These are phyloP conservation scores for Ischnus inquisitorius DNA, from an alignment of 2,888 invertebrate genomes.

Conservation along the genomic window DNA sequence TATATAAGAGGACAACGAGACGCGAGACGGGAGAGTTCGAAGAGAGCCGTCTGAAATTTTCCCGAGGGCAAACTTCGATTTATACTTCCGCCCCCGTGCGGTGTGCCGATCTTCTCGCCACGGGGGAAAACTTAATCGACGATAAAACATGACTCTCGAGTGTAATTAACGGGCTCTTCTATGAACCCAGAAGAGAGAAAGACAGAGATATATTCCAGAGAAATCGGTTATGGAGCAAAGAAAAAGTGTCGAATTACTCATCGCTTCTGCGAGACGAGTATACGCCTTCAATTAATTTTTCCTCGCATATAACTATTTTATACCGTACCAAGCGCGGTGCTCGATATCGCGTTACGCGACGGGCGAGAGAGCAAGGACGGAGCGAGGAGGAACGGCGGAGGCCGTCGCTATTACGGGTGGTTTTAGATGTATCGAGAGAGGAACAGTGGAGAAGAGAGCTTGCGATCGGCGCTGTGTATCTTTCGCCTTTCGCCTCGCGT, in stretches of 20 bases:
- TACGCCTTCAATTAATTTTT: constrained; percentile 18
- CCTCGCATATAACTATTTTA: background rate
- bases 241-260: constrained; percentile 10
- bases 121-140: constrained; percentile 51
- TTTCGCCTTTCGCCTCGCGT: background rate
- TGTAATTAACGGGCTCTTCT: constrained; percentile 43
- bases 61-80: constrained; percentile 31
- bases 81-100: constrained; percentile 24
- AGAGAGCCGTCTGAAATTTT: constrained; percentile 16
- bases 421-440: constrained; percentile 6
- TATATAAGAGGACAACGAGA: background rate
- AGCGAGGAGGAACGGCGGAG: background rate
- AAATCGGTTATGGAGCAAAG: background rate
- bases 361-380: too few species aligned
- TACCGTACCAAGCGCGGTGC: background rate
- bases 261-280: background rate
- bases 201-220: background rate
- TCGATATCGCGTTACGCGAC: constrained; percentile 9
- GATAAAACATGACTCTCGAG: constrained; percentile 46
- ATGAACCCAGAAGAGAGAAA: constrained; percentile 13
- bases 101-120: constrained; percentile 14
- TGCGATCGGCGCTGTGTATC: background rate
- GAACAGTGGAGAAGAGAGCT: constrained; percentile 9
- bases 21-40: background rate
- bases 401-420: background rate